Conservation (phyloP, 2,113 vertebrate species). For the Percopsis transmontana region DNA sequence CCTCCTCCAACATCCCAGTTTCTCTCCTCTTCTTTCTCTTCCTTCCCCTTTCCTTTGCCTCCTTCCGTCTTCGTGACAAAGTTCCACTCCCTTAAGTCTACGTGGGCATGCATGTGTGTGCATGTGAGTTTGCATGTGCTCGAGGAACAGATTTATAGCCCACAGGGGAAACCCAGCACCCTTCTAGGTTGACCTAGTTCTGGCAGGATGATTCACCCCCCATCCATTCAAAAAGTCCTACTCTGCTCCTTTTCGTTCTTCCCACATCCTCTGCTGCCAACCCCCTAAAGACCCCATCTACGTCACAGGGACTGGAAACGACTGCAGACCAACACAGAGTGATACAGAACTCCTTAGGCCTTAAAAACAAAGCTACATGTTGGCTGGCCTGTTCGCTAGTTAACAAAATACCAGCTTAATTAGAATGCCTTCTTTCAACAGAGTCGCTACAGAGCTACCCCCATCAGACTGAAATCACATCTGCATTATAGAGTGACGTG, state of each 20-base stretch:
- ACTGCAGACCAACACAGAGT: conserved; percentile 30
- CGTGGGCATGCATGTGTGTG: background rate
- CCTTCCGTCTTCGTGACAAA: background rate
- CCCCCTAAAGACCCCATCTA: conserved; percentile 33
- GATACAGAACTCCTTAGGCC: conserved; percentile 22
- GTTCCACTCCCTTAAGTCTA: background rate
- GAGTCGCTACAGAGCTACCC: conserved; percentile 46
- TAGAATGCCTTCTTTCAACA: conserved; percentile 47
- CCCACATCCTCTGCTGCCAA: conserved; percentile 40
- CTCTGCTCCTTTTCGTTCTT: background rate
- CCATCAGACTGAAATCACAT: conserved; percentile 26
- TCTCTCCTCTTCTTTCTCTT: background rate
- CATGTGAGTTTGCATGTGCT: conserved; percentile 2
- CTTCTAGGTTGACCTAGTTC: conserved; percentile 73
- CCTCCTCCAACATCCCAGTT: conserved; percentile 19
- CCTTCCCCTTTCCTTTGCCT: conserved; percentile 21
- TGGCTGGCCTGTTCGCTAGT: conserved; percentile 30
- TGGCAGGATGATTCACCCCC: conserved; percentile 68
- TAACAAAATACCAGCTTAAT: conserved; percentile 50
- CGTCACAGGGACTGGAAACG: conserved; percentile 33
- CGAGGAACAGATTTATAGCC: conserved; percentile 56
- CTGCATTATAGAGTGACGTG: background rate
- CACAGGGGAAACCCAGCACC: conserved; percentile 62
- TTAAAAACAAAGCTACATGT: conserved; percentile 18
- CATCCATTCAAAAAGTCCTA: conserved; percentile 54